These are phyloP conservation scores for Allophyes oxyacanthae DNA, from an alignment of 2,888 invertebrate genomes.

Conservation along the genomic window DNA sequence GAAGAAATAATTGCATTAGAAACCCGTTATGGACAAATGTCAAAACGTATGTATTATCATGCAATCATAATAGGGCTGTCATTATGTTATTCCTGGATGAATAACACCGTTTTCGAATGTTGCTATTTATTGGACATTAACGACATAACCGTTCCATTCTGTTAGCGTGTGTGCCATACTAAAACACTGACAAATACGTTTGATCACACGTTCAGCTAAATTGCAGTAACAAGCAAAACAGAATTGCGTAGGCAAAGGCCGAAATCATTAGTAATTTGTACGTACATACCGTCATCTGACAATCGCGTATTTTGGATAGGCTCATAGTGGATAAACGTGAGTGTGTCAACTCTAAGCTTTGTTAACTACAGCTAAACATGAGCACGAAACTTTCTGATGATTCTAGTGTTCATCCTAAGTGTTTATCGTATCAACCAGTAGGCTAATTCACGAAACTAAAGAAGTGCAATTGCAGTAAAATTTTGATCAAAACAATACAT, in stretches of 20 bases:
- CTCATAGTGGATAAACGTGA: neutral
- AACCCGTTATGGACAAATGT: too few relatives aligned
- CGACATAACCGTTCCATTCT: constrained; percentile 28
- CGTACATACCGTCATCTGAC: constrained; percentile 8
- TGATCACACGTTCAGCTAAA: constrained; percentile 41
- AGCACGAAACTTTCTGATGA: too few relatives aligned
- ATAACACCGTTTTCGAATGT: constrained; percentile 27
- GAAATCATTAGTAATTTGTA: constrained; percentile 43
- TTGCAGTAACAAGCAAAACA: constrained; percentile 37
- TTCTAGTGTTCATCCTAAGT: too few relatives aligned
- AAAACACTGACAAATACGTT: constrained; percentile 38
- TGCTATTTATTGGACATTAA: constrained; percentile 38
- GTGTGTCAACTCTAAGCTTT: neutral
- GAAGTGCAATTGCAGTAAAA: too few relatives aligned
- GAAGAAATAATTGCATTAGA: too few relatives aligned
- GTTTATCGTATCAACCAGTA: too few relatives aligned
- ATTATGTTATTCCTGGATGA: constrained; percentile 48
- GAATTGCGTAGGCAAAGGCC: constrained; percentile 33
- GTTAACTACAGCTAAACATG: too few relatives aligned
- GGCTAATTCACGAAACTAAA: too few relatives aligned
- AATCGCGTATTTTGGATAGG: constrained; percentile 1
- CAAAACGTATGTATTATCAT: neutral
- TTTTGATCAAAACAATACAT: too few relatives aligned
- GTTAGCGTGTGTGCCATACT: constrained; percentile 9
- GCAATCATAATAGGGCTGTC: constrained; percentile 22